These are phyloP conservation scores for Protaetia brevitarsis DNA, from an alignment of 1,140 invertebrate genomes.

Conservation along the genomic window DNA sequence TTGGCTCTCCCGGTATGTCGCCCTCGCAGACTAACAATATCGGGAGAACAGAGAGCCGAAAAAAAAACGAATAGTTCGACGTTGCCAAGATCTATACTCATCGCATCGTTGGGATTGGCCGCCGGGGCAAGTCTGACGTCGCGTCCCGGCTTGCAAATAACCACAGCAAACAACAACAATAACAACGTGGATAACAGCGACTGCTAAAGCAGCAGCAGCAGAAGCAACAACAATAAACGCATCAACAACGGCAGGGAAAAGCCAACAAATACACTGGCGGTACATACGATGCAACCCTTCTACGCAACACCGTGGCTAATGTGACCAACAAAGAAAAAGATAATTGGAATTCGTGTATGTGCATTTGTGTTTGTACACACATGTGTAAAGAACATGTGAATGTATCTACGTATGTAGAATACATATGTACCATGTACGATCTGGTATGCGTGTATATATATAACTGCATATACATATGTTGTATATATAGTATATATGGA, in stretches of 20 bases:
- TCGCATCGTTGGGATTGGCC: conserved; percentile 29
- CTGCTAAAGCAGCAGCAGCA: background rate
- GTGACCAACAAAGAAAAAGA: conserved; percentile 5
- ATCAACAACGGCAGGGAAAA: background rate
- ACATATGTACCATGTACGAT: too few species aligned
- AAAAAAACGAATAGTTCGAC: conserved; percentile 25
- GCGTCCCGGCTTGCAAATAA: background rate
- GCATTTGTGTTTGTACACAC: background rate
- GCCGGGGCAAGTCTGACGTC: conserved; percentile 21
- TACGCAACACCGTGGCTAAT: conserved; percentile 1
- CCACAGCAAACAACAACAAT: background rate
- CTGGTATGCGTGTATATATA: background rate
- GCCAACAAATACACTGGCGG: background rate
- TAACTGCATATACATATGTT: background rate
- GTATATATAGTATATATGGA: background rate
- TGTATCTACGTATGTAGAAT: background rate
- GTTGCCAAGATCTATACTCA: conserved; percentile 30
- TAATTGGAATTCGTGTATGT: background rate
- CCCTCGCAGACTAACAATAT: conserved; percentile 9
- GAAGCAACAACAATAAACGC: background rate
- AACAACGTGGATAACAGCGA: background rate
- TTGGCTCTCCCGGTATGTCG: conserved; percentile 7
- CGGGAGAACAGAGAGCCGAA: conserved; percentile 17
- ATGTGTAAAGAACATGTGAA: background rate
- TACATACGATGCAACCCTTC: background rate